Evolutionary conservation across 2,888 invertebrate species (phyloP), one percentile per base, ranked within the genome.

Genomic region (Eueremaeus valkanovi): DNA sequence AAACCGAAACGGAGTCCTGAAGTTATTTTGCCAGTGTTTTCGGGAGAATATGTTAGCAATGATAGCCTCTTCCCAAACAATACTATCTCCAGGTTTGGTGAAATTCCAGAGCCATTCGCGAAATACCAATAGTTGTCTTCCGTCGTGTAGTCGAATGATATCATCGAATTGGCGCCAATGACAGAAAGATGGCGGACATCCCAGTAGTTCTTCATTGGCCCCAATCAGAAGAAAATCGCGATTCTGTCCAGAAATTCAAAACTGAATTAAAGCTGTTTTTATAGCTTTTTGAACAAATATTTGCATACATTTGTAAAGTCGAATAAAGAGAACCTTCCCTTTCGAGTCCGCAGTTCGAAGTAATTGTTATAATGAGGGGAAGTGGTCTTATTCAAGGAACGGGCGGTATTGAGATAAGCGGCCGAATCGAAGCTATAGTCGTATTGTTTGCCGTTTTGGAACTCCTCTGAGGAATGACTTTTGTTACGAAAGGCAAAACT

Each of bases 161-260:
- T 63, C 63, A 63, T 63, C 63, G n/a, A 63, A 63, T 63, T 36
- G 5, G 6, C 36, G 63, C 8, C 8, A 33, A 3, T 63, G 63
- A 63, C 63, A 63, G 21, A 33, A 18, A 63, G 63, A 63, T 33
- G 63, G 63, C 33, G 63, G 63, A 33, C 63, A 63, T 36, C 63
- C 63, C 33, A 63, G 21, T n/a, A 63, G 63, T 21, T 63, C 63
- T 33, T 63, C 63, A 33, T 63, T 63, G n/a, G 33, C 9, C 1
- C 63, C 63, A 6, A 33, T 18, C 18, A 63, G 63, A 63, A 63
- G 63, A 33, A 31, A 63, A 24, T 63, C 63, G 1, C 31, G 16
- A 63, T 63, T 63, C 63, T 63, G 33, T 2, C 1, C 27, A 33
- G 18, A 63, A 16, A 5, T 18, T n/a, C 18, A 18, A 8, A 1